Base-by-base conservation (phyloP, 2,888 invertebrate genomes). In the Anticlea derivata region DNA sequence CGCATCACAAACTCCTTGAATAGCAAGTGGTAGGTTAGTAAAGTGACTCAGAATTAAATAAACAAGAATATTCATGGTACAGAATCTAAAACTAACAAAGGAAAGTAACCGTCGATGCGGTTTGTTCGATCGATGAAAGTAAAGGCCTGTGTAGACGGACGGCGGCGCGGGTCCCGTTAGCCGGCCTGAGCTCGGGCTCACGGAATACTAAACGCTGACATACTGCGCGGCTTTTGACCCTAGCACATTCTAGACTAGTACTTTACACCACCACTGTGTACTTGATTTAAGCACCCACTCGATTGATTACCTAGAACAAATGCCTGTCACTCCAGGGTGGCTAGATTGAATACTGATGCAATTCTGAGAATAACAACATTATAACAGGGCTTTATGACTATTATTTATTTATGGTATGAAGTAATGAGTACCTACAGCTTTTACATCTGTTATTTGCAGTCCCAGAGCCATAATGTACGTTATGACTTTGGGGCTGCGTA, bases 181-280 rank as follows among this genome's bases (percentile, higher is more conserved):
- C 73, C 73, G 86, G 81, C 80, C 80, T 79, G 78, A 75, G 78
- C 76, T 73, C 76, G 75, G 75, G 73, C 86, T 80, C 83, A 80
- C 82, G 85, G 89, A 88, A 90, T 89, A 89, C 89, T 88, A 88
- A 90, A 83, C 87, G 80, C 87, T 90, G 89, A 90, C 89, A 90
- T 79, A 90, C 89, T 86, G 79, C 85, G 86, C 87, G 90, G 89
- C 84, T 88, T 89, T 89, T 90, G 90, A 89, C 90, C 89, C 88
- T 88, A 85, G 73, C 71, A 88, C 88, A 87, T 89, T 89, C 87
- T 89, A 87, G 85, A 79, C 82, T 86, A 78, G 79, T 74, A 83
- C 82, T 85, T 83, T 75, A 75, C 85, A 84, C 83, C 78, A 84
- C 83, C 78, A 83, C 73, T 74, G 61, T 78, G 74, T 77, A 82